Base-by-base conservation (phyloP, 53 echinoderm and acorn worm species). In the Zoroaster sp. region DNA sequence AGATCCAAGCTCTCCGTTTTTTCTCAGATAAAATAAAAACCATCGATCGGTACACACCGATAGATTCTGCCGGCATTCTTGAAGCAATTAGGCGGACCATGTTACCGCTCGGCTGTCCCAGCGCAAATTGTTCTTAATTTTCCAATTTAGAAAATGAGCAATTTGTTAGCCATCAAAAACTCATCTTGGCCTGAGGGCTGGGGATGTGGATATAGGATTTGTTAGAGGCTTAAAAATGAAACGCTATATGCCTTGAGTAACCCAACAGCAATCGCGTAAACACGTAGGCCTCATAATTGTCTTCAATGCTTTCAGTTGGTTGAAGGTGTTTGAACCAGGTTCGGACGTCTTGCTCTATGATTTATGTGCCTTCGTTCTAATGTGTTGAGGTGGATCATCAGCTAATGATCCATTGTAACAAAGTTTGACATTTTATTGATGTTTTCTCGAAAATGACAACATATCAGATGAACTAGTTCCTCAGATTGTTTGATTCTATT, bases 111-210 rank as follows among this genome's bases (percentile, higher is more conserved):
- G 49, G 70, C 21, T 70, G 70, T 85, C 28, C 85, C 83, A 30
- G 36, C 85, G 70, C 85, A 85, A 85, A 85, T 45, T 47, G 69
- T 47, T 85, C 85, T 85, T 85, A 85, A 85, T 85, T 85, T 85
- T 85, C 85, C 85, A 85, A 85, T 85, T 85, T 85, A 70, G 85
- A 42, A 85, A 85, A 85, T 85, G 85, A 85, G 85, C 85, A 85
- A 85, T 85, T 85, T 85, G 85, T 85, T 21, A 85, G 85, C 72
- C 85, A 85, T 85, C 85, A 85, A 71, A 71, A 85, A 69, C 71
- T 34, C 85, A 70, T 85, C 85, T 49, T 11, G 43, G 70, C 85
- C 85, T 36, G 35, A 9, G 72, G 85, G 85, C 59, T 21, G 33
- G 21, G 85, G 71, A 37, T 49, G 68, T 20, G 66, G 18, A 18